Percentiles rank a stretch among this genome's conserved stretches.
These are phyloP conservation scores for Danaus plexippus DNA, from an alignment of 1,140 invertebrate genomes.

Conservation along the genomic window DNA sequence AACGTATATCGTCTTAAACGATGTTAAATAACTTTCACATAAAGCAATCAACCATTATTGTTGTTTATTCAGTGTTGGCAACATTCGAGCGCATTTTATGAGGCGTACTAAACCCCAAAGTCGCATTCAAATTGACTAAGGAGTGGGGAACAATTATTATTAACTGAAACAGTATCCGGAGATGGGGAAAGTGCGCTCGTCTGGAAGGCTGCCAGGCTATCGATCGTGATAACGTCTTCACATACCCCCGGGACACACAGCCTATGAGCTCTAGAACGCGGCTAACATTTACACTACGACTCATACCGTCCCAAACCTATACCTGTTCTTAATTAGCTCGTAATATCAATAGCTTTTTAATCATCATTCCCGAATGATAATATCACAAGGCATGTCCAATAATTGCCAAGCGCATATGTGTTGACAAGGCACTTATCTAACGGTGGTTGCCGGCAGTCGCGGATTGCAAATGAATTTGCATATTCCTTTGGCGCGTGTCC, in stretches of 20 bases:
- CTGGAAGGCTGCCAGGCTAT: slow-evolving; percentile 32
- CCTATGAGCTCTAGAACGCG: slow-evolving; percentile 1
- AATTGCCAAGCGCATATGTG: slow-evolving; percentile 24
- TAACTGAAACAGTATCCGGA: slow-evolving; percentile 1
- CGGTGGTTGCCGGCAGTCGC: slow-evolving; percentile 32
- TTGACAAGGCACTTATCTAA: slow-evolving; percentile 43
- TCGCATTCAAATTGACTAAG: too few species aligned
- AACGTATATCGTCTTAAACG: too few species aligned
- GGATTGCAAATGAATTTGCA: slow-evolving; percentile 57
- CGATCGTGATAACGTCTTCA: slow-evolving; percentile 19
- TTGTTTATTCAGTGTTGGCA: too few species aligned
- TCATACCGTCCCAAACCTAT: too few species aligned
- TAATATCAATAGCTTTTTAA: not conserved
- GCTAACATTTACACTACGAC: too few species aligned
- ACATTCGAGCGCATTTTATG: too few species aligned
- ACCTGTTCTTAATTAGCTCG: too few species aligned
- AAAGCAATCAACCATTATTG: too few species aligned
- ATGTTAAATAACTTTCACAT: too few species aligned
- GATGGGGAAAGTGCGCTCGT: slow-evolving; percentile 13
- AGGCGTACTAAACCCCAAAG: too few species aligned
- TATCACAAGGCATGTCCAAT: slow-evolving; percentile 5
- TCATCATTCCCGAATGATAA: slow-evolving; percentile 5
- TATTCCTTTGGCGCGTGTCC: slow-evolving; percentile 41
- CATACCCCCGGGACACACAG: slow-evolving; percentile 18
- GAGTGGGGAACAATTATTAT: too few species aligned